A percentile compares a stretch with the other conserved stretches of the same genome.
Conservation (phyloP, 2,888 invertebrate species). For the Lasioglossum oenotherae region DNA sequence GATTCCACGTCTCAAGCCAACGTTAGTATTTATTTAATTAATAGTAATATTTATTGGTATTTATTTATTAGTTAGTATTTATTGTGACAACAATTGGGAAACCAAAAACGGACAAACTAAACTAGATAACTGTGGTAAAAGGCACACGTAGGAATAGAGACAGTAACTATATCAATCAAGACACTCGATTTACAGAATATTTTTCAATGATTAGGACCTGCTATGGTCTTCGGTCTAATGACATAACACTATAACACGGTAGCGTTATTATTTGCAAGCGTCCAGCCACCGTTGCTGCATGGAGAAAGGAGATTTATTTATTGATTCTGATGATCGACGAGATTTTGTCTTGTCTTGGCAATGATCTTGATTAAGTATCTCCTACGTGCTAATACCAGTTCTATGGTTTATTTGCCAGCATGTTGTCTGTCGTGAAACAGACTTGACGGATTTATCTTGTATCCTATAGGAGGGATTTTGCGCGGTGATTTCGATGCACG, state of each 20-base stretch:
- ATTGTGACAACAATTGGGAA: constrained; percentile 29
- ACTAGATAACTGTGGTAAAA: constrained; percentile 48
- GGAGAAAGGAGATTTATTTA: too few species aligned
- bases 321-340: not conserved
- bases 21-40: constrained; percentile 80
- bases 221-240: not conserved
- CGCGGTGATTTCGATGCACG: constrained; percentile 92
- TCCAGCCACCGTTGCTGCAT: not conserved
- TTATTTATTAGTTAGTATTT: constrained; percentile 83
- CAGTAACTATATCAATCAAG: constrained; percentile 25
- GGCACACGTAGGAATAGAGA: constrained; percentile 43
- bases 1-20: constrained; percentile 78
- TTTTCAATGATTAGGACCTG: too few species aligned
- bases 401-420: constrained; percentile 1
- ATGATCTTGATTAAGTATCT: constrained; percentile 13
- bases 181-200: not conserved
- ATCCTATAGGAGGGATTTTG: constrained; percentile 89
- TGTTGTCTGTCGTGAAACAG: not conserved
- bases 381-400: constrained; percentile 23
- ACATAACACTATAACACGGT: constrained; percentile 24
- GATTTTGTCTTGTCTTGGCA: not conserved
- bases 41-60: too few species aligned
- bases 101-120: not conserved
- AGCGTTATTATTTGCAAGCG: constrained; percentile 18
- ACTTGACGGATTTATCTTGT: constrained; percentile 30